Evolutionary conservation across 1,140 invertebrate species (phyloP), one percentile per base, ranked within the genome.

Genomic region (Thaumetopoea pityocampa): DNA sequence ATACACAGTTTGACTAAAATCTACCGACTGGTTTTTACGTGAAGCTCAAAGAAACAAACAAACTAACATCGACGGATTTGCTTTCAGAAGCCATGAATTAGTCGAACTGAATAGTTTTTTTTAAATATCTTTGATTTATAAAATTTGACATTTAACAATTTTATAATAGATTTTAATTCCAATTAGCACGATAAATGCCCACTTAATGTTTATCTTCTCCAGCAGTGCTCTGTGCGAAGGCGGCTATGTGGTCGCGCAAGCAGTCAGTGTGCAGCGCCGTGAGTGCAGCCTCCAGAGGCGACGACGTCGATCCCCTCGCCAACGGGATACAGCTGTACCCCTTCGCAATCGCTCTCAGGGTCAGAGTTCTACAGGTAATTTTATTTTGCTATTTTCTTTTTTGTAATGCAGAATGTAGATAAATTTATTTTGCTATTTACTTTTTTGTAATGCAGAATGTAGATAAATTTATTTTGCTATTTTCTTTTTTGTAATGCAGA

Each of bases 321-420:
- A 33, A 42, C 2, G 68, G 64, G 1, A 26, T 61, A 3, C 61
- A 64, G 5, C 34, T 77, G 0, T 88, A 88, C 54, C 87, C 87
- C 1, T 88, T 88, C 48, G 87, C 87, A 5, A 76, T 85, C 5
- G 87, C 86, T 0, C 57, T 88, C 2, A 60, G 87, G 40, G 78
- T 88, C 10, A 63, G 87, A 36, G 87, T 88, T 2, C 51, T 88
- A 42, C 87, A 88, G 84, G 87, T 88, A 62, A 45, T 12, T 26
- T 16, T 11, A 15, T 37, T 23, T 5, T 17, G 7, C 6, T 16
- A 16, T 17, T 4, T 6, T 42, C 8, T 7, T 23, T 9, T 10
- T 15, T 26, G 16, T 7, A 7, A 12, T 24, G 11, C 7, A 42
- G 20, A 22, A 26, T 11, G 9, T 18, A 3, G 23, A 10, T 17